Evolutionary conservation across 92 coral and sea anemone genomes (phyloP).

Genomic region (Actinostola sp.): DNA sequence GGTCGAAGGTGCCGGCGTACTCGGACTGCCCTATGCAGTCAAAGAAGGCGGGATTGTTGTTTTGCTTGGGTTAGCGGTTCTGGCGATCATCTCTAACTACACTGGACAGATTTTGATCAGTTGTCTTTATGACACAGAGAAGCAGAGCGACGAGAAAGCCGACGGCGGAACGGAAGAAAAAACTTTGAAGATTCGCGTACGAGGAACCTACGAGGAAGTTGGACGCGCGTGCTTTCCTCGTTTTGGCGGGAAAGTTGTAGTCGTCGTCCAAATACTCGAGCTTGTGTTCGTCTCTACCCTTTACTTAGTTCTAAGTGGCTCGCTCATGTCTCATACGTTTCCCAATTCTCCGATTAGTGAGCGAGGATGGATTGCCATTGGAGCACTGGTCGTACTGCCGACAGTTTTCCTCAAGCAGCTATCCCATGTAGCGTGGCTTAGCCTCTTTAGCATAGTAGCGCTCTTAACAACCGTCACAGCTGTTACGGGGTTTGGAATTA

Average conservation of each 20-base stretch:
- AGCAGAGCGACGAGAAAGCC: background rate
- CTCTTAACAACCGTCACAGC: conserved; percentile 51
- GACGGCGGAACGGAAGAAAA: background rate
- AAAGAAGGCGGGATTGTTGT: conserved; percentile 56
- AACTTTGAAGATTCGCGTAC: conserved; percentile 17
- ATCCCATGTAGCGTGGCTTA: conserved; percentile 67
- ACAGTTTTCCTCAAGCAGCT: conserved; percentile 56
- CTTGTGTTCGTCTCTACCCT: conserved; percentile 54
- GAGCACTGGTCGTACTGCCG: conserved; percentile 53
- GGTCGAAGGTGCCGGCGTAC: conserved; percentile 56
- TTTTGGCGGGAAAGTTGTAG: conserved; percentile 53
- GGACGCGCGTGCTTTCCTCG: conserved; percentile 54
- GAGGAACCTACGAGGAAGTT: conserved; percentile 54
- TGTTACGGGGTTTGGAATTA: conserved; percentile 54
- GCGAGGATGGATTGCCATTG: conserved; percentile 53
- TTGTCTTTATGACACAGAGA: conserved; percentile 42
- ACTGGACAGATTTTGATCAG: conserved; percentile 54
- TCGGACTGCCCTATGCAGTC: conserved; percentile 59
- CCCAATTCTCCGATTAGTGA: conserved; percentile 31
- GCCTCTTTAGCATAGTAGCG: conserved; percentile 56
- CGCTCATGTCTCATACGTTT: conserved; percentile 49
- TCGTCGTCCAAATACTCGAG: conserved; percentile 46
- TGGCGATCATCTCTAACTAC: conserved; percentile 60
- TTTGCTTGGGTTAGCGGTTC: conserved; percentile 35
- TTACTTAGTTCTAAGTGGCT: conserved; percentile 63